Conservation (phyloP, 2,888 invertebrate species). For the Petrophora chlorosata region DNA sequence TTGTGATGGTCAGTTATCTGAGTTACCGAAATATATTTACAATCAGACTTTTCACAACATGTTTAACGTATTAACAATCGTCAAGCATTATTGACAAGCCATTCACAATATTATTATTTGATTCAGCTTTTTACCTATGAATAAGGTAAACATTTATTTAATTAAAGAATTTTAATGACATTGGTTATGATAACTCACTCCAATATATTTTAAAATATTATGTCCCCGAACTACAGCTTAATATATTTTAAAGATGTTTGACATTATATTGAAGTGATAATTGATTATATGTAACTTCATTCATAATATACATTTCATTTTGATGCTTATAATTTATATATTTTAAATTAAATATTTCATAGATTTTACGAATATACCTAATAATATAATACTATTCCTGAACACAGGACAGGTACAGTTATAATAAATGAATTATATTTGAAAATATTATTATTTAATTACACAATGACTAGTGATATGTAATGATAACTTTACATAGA, state of each 20-base stretch:
- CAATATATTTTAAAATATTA: too few species aligned
- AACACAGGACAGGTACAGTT: slow-evolving; percentile 82
- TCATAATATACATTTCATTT: too few species aligned
- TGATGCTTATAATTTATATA: neutral
- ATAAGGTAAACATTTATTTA: too few species aligned
- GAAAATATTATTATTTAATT: slow-evolving; percentile 51
- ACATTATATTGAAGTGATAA: too few species aligned
- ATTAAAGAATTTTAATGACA: too few species aligned
- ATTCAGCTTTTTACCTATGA: too few species aligned
- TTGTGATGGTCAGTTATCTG: slow-evolving; percentile 56
- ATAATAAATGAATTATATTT: slow-evolving; percentile 51
- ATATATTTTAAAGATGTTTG: too few species aligned
- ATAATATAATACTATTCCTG: slow-evolving; percentile 69
- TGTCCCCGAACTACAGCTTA: too few species aligned
- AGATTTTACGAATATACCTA: slow-evolving; percentile 1
- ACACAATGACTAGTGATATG: slow-evolving; percentile 81
- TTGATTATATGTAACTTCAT: too few species aligned
- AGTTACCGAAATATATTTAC: slow-evolving; percentile 61
- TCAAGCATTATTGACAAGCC: slow-evolving; percentile 1
- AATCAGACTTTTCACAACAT: slow-evolving; percentile 67
- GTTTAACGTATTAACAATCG: slow-evolving; percentile 1
- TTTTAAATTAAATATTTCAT: slow-evolving; percentile 1
- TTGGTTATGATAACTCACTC: too few species aligned
- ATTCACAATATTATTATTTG: neutral
- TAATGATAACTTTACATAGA: slow-evolving; percentile 76